These are phyloP conservation scores for Chaetodon auriga DNA, from an alignment of 2,113 vertebrate genomes.

Conservation along the genomic window DNA sequence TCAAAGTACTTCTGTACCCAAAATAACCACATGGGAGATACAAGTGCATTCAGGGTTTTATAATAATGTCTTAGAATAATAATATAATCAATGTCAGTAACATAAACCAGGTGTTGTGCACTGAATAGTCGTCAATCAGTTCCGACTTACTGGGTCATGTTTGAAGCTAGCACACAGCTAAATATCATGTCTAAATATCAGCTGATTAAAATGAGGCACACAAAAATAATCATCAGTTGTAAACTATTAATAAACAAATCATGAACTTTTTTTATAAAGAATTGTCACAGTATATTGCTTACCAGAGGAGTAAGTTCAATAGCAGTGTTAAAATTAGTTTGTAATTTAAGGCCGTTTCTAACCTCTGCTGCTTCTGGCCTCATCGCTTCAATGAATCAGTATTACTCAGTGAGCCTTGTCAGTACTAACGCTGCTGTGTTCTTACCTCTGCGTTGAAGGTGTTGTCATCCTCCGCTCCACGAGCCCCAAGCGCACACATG, in stretches of 20 bases:
- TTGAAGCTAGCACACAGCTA: neutral
- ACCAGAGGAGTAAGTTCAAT: neutral
- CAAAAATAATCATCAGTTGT: neutral
- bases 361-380: neutral
- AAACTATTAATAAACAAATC: neutral
- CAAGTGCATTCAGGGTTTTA: neutral
- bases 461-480: conserved; percentile 65
- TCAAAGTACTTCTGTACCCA: neutral
- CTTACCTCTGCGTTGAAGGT: conserved; percentile 82
- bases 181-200: neutral
- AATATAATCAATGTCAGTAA: neutral
- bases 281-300: neutral
- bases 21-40: neutral
- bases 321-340: neutral
- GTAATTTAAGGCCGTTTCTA: no score
- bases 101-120: neutral
- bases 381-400: neutral
- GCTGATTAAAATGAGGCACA: neutral
- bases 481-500: conserved; percentile 68
- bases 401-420: neutral
- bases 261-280: neutral
- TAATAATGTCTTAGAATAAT: neutral
- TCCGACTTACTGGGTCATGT: neutral
- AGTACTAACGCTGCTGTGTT: neutral
- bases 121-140: neutral